phyloP scores from a whole-genome alignment of 2,113 vertebrate species.

The Talpa occidentalis region DNA sequence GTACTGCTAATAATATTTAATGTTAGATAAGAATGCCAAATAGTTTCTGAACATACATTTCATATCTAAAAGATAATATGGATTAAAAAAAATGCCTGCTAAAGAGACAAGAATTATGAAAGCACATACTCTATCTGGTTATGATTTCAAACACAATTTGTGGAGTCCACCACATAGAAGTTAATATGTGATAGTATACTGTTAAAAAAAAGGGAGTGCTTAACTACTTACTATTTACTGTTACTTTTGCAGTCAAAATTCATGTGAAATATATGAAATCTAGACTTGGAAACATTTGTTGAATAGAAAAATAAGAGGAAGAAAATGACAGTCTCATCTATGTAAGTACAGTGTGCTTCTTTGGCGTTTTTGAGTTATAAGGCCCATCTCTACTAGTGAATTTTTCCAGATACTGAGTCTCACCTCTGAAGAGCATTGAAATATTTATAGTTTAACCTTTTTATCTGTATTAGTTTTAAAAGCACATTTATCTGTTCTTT shows the following conservation, averaged over 20 bases:
- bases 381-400: background rate
- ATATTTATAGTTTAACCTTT: conserved; percentile 18
- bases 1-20: background rate
- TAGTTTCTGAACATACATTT: conserved; percentile 15
- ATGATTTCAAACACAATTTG: conserved; percentile 8
- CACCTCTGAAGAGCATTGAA: background rate
- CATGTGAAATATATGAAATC: background rate
- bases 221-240: background rate
- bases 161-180: background rate
- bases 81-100: background rate
- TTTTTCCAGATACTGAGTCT: conserved; percentile 13
- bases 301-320: conserved; percentile 23
- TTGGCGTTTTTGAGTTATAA: background rate
- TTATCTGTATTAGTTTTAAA: background rate
- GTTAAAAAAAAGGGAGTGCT: background rate
- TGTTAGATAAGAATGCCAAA: background rate
- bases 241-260: background rate
- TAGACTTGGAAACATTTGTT: background rate
- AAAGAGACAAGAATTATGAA: conserved; percentile 7
- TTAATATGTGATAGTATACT: background rate
- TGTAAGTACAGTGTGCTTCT: background rate
- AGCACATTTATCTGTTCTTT: conserved; percentile 15
- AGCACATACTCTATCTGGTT: background rate
- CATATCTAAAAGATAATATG: background rate
- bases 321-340: background rate